Evolutionary conservation across 2,888 invertebrate genomes (phyloP).

Genomic region (Cerceris ruficornis): DNA sequence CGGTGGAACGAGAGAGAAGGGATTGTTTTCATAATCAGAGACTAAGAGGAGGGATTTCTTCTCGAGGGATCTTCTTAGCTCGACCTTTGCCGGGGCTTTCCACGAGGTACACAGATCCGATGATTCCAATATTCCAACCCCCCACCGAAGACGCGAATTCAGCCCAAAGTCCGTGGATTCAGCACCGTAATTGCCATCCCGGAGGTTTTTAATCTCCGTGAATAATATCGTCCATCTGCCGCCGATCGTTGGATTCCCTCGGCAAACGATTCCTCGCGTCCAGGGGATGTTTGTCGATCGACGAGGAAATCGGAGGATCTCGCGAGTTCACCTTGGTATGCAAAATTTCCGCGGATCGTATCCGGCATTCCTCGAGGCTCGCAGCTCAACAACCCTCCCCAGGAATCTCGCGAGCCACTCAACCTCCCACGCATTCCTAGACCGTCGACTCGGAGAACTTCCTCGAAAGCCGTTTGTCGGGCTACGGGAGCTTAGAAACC

Average conservation of each 20-base stretch:
- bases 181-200: constrained; percentile 33
- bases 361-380: constrained; percentile 36
- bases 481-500: not conserved
- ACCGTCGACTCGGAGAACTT: constrained; percentile 51
- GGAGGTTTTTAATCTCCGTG: constrained; percentile 7
- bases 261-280: too few species aligned
- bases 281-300: not conserved
- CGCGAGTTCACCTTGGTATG: constrained; percentile 32
- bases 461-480: constrained; percentile 15
- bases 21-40: constrained; percentile 66
- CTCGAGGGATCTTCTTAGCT: constrained; percentile 35
- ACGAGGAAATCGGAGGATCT: not conserved
- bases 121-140: constrained; percentile 25
- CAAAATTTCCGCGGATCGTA: constrained; percentile 49
- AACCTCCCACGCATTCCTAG: constrained; percentile 44
- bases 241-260: not conserved
- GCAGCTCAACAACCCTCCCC: constrained; percentile 24
- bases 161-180: constrained; percentile 9
- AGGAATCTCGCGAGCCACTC: constrained; percentile 29
- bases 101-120: constrained; percentile 29
- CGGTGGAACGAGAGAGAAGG: constrained; percentile 3
- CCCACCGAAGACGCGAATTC: constrained; percentile 6
- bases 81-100: constrained; percentile 14
- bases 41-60: constrained; percentile 43
- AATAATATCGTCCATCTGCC: not conserved